Evolutionary conservation across 2,113 vertebrate species (phyloP), one percentile per base, ranked within the genome.

Genomic region (Sterna hirundo): DNA sequence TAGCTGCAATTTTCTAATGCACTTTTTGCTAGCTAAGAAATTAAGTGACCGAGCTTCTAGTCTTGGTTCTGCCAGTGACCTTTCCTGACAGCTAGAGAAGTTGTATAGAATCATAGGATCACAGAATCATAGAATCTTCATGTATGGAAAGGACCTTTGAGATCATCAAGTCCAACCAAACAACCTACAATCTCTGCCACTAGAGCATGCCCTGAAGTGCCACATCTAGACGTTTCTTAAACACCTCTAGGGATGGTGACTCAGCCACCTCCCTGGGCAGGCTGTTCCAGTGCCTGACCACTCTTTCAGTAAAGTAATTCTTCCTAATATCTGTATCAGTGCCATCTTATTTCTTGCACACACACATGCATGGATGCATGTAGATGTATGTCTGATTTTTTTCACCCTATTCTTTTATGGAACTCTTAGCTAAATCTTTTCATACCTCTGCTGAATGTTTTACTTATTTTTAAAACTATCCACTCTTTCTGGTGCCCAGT

Each of bases 311-410:
- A 38, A 38, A 38, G 38, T 38, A 38, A 38, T 38, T 38, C 38
- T 8, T 38, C 38, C 38, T 38, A 38, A 38, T 38, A 38, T 38
- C 38, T 38, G 38, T 20, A 6, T 46, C 54, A 23, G 36, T 47
- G 65, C 34, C 13, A 42, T 40, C 26, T 57, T 36, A 12, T 51
- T 61, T 68, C 54, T 44, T 47, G 15, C 8, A 44, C 21, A 11
- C 4, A 52, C 6, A 42, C 27, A 27, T 19, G 7, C 13, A 38
- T 19, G 6, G 9, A n/a, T 38, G 10, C 0, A 1, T 32, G 32
- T 19, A 22, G 27, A 47, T 36, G 6, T 15, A 22, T 9, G 8
- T 20, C 14, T 30, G 40, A 61, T 20, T 55, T 14, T 10, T 17
- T 10, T 2, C 2, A 42, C 3, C 17, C 6, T 2, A 7, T 55